Conservation (phyloP, 2,797 vertebrate species). For the Cottoperca gobio region DNA sequence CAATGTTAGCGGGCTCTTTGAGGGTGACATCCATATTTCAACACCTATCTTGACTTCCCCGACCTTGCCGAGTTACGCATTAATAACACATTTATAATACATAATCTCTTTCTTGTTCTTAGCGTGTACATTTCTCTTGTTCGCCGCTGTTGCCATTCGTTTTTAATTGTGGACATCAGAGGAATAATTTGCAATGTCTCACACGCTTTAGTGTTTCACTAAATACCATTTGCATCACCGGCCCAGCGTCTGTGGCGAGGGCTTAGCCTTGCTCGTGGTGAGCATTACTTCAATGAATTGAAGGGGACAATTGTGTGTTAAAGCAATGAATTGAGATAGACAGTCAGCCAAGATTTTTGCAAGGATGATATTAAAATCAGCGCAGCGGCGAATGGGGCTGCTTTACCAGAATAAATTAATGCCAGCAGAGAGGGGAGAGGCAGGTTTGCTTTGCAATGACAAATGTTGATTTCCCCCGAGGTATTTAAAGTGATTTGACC, state of each 20-base stretch:
- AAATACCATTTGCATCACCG: slow-evolving; percentile 83
- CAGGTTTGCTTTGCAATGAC: slow-evolving; percentile 85
- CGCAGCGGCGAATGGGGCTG: slow-evolving; percentile 68
- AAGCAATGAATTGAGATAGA: slow-evolving; percentile 83
- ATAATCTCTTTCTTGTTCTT: slow-evolving; percentile 82
- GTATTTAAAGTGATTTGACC: slow-evolving; percentile 89
- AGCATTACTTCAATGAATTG: slow-evolving; percentile 80
- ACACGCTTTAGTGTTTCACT: slow-evolving; percentile 77
- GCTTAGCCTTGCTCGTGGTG: slow-evolving; percentile 67
- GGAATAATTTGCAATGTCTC: slow-evolving; percentile 82
- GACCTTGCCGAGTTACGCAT: slow-evolving; percentile 84
- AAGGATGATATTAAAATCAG: slow-evolving; percentile 87
- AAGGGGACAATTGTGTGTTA: slow-evolving; percentile 83
- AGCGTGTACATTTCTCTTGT: slow-evolving; percentile 72
- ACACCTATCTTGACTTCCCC: slow-evolving; percentile 80
- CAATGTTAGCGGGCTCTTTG: slow-evolving; percentile 76
- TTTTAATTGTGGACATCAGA: slow-evolving; percentile 84
- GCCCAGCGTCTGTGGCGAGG: slow-evolving; percentile 59
- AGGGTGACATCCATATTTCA: slow-evolving; percentile 83
- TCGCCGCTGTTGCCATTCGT: slow-evolving; percentile 63
- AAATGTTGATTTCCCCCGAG: slow-evolving; percentile 89
- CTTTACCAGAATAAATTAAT: slow-evolving; percentile 84
- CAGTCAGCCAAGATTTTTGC: slow-evolving; percentile 83
- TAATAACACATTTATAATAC: slow-evolving; percentile 88
- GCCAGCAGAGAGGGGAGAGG: slow-evolving; percentile 74